phyloP scores from a whole-genome alignment of 23 tunicate species.

The Corella eumyota region DNA sequence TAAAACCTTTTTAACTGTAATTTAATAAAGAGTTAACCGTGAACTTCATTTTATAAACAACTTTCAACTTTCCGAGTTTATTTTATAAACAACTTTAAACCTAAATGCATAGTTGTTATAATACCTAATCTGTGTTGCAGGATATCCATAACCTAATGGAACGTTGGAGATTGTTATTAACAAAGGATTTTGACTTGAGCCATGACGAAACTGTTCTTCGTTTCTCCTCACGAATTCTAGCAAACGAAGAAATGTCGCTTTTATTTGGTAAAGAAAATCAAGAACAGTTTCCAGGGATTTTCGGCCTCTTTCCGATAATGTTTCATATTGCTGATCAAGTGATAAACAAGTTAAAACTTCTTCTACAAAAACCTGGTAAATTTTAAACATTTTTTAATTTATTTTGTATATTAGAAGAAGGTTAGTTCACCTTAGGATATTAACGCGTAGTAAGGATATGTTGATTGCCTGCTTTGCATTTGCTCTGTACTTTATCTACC shows the following conservation, averaged over 20 bases:
- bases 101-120: background rate
- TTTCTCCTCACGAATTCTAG: constrained; percentile 39
- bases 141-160: constrained; percentile 73
- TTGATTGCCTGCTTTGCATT: too few species aligned
- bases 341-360: constrained; percentile 27
- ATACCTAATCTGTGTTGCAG: constrained; percentile 5
- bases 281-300: constrained; percentile 80
- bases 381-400: too few species aligned
- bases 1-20: background rate
- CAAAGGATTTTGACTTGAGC: constrained; percentile 59
- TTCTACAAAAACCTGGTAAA: constrained; percentile 50
- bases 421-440: too few species aligned
- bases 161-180: constrained; percentile 58
- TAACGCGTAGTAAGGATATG: too few species aligned
- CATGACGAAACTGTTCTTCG: constrained; percentile 58
- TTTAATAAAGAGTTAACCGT: too few species aligned
- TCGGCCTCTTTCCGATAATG: constrained; percentile 60
- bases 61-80: too few species aligned
- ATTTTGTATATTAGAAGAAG: too few species aligned
- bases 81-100: background rate
- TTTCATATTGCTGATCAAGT: constrained; percentile 76
- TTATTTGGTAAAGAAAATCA: constrained; percentile 28
- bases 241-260: constrained; percentile 24
- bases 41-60: too few species aligned
- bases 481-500: too few species aligned